Percentiles rank a stretch among this genome's conserved stretches.
Evolutionary conservation across 2,113 vertebrate genomes (phyloP).

Genomic region (Tetrax tetrax): DNA sequence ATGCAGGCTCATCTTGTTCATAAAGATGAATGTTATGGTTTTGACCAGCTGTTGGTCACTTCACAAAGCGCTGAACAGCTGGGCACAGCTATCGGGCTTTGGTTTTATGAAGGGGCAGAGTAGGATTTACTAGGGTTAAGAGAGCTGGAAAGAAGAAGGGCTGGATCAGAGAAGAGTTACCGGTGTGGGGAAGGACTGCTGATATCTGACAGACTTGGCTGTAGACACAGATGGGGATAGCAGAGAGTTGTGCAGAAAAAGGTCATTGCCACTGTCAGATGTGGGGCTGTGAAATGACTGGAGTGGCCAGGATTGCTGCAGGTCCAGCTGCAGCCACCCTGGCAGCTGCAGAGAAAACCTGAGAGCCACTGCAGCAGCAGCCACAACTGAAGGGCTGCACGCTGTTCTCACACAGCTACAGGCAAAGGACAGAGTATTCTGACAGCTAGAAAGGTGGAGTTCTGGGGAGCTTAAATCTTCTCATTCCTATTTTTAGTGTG

Average conservation of each 20-base stretch:
- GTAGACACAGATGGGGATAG: not conserved
- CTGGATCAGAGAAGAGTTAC: not conserved
- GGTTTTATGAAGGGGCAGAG: not conserved
- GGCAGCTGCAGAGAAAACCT: not conserved
- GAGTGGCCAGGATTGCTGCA: not conserved
- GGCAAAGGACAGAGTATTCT: not conserved
- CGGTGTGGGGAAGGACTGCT: not conserved
- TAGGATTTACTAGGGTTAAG: not conserved
- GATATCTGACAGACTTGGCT: not conserved
- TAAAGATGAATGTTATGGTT: not conserved
- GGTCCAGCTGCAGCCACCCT: not conserved
- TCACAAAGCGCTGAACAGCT: not conserved
- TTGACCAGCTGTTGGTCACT: not conserved
- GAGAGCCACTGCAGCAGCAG: not conserved
- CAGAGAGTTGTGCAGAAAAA: not conserved
- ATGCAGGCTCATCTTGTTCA: not conserved
- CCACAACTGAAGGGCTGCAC: not conserved
- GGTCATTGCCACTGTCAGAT: not conserved
- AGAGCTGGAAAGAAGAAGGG: not conserved
- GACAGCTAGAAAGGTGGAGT: not conserved
- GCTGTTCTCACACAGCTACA: fast-evolving
- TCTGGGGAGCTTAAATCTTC: not conserved
- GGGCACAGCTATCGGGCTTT: not conserved
- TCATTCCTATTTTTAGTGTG: not conserved
- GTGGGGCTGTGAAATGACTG: not conserved